Evolutionary conservation across 2,797 vertebrate species (phyloP).

Genomic region (Rhynchonycteris naso): DNA sequence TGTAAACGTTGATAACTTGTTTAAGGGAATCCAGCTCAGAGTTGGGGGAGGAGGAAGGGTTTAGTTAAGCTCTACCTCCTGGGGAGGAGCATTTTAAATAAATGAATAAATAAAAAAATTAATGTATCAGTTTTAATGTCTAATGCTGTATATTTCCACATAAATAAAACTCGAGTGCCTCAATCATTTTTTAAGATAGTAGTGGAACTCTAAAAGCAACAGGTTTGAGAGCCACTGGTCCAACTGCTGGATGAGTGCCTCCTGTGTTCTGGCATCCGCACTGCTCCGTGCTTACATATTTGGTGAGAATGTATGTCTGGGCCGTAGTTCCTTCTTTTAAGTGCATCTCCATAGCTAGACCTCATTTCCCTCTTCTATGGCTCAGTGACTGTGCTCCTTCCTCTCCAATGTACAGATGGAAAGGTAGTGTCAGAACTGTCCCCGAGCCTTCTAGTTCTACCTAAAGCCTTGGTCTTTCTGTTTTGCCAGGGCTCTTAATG

Average conservation of each 20-base stretch:
- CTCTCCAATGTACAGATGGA: neutral
- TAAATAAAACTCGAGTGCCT: neutral
- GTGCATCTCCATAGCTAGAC: neutral
- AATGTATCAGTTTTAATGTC: neutral
- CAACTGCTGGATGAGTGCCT: neutral
- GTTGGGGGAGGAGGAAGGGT: neutral
- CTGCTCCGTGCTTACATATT: neutral
- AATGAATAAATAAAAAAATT: neutral
- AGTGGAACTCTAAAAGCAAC: neutral
- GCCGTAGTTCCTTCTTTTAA: neutral
- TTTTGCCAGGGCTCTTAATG: neutral
- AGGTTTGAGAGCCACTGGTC: neutral
- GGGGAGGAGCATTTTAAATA: neutral
- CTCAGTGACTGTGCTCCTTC: neutral
- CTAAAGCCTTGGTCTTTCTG: neutral
- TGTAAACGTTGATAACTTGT: neutral
- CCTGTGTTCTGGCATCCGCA: neutral
- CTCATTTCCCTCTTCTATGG: neutral
- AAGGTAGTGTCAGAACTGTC: neutral
- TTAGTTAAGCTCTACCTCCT: neutral
- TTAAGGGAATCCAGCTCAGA: neutral
- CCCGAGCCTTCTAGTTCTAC: neutral
- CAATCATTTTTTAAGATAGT: neutral
- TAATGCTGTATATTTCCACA: neutral
- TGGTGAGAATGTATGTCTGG: neutral